Evolutionary conservation across 2,888 invertebrate genomes (phyloP), one percentile per base, ranked within the genome.

Genomic region (Hesperia comma): DNA sequence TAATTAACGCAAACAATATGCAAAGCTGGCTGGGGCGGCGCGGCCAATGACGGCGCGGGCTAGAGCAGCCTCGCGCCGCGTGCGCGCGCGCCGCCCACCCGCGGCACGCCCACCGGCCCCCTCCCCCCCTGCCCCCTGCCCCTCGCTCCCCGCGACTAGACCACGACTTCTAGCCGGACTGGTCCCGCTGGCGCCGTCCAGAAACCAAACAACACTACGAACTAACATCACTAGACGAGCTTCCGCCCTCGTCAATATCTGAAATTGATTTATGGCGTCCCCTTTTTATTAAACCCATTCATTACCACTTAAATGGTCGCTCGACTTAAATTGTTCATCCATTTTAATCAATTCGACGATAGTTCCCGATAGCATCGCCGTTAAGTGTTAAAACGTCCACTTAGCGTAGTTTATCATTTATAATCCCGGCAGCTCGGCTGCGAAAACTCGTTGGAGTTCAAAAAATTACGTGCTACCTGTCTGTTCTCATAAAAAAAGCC

Each of bases 31-130:
- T 5, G 14, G 14, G 6, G 17, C 64, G 33, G 53, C 64, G 40
- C 56, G 57, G 54, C 68, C 67, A 68, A 67, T 67, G 41, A 17
- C 69, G 67, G 53, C 46, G 49, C 21, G 46, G 61, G 46, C n/a
- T 56, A 40, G 21, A 19, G 37, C 63, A 63, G 63, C 17, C 8
- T n/a, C 14, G 41, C 14, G 49, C 10, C 15, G 51, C 53, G 26
- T 77, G 82, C 82, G 84, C 82, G 62, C 72, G 83, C 85, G 83
- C 84, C 80, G 82, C 83, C 81, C 68, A 61, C 73, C 43, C 55
- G 61, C 26, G 69, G 73, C 71, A 75, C 74, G 77, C 69, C 69
- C 69, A 68, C 57, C 54, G 72, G 73, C 63, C 70, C 72, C 69
- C 75, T 74, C 68, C 74, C 77, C 71, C 69, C 63, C 71, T 68